Conservation (phyloP, 2,888 invertebrate genomes). For the Leptinotarsa haldemani region DNA sequence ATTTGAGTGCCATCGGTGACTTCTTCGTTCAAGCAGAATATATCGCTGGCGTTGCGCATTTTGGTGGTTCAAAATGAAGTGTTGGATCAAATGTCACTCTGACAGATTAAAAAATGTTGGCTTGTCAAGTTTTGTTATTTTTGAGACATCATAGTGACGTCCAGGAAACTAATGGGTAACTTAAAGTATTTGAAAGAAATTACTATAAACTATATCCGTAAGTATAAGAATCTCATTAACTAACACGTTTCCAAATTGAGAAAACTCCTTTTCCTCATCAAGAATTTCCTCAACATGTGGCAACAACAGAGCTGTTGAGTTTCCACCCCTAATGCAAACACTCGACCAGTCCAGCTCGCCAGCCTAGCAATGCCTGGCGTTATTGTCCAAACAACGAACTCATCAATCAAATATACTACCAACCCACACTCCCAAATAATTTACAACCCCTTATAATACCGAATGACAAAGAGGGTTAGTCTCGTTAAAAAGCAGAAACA, state of each 20-base stretch:
- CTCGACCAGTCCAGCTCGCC: constrained; percentile 58
- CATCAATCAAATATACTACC: constrained; percentile 63
- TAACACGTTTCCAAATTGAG: background rate
- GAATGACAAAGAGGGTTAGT: constrained; percentile 18
- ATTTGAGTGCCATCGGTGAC: constrained; percentile 59
- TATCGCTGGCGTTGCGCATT: constrained; percentile 60
- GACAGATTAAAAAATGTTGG: background rate
- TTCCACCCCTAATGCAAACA: constrained; percentile 59
- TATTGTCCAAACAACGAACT: constrained; percentile 64
- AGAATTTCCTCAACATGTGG: constrained; percentile 17
- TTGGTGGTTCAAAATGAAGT: constrained; percentile 16
- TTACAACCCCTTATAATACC: constrained; percentile 26
- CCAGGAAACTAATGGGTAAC: too few relatives aligned
- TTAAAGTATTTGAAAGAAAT: too few relatives aligned
- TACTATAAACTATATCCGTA: too few relatives aligned
- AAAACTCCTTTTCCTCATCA: constrained; percentile 9
- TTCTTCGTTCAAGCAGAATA: constrained; percentile 60
- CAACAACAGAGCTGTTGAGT: constrained; percentile 11
- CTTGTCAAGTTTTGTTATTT: background rate
- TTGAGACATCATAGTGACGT: background rate
- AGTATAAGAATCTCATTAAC: background rate
- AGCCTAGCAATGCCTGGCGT: constrained; percentile 55
- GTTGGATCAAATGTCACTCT: constrained; percentile 21
- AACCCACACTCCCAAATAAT: constrained; percentile 47
- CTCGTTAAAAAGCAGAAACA: constrained; percentile 7